Base-by-base conservation (phyloP, 64 coral and sea anemone genomes). In the Dendrophyllia cribrosa region DNA sequence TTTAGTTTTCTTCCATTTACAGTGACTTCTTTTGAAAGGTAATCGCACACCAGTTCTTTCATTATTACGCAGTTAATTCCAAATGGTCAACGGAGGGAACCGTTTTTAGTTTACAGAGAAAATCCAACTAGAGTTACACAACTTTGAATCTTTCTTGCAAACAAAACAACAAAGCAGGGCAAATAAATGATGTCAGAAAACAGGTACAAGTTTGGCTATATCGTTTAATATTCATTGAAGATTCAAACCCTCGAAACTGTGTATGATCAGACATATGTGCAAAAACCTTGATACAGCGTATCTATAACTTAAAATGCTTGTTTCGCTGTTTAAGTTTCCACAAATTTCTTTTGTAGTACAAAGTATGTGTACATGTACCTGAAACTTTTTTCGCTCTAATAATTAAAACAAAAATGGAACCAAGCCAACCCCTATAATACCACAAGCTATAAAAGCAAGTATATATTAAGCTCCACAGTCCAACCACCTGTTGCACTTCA, bases 41-140 rank as follows among this genome's bases (percentile, higher is more conserved):
- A 88, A 56, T 88, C 91, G 88, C 74, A 93, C 13, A 93, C 44
- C 14, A 93, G 7, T 69, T 93, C 84, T 60, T 88, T 88, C 84
- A 93, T 93, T 34, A 34, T 34, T 34, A 34, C 34, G 34, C 0
- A 34, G 34, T 34, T 34, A 34, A 34, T 34, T 34, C 34, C 34
- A 34, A 34, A 34, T 34, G 34, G 34, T 34, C 34, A 34, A 34
- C 2, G 34, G 34, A 34, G 34, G 34, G 34, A 34, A 34, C 34
- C 34, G 2, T 34, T 34, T 34, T 34, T 34, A 34, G 34, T 34
- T 34, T 34, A 34, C 34, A 34, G 34, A 34, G 34, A 34, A 56
- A 6, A 56, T 9, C 7, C 12, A 56, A 56, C 53, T 12, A 56
- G 53, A 56, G 53, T 9, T 56, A 6, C 1, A 56, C 53, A 56